Evolutionary conservation across 2,888 invertebrate species (phyloP).

Genomic region (Coleophora flavipennella): DNA sequence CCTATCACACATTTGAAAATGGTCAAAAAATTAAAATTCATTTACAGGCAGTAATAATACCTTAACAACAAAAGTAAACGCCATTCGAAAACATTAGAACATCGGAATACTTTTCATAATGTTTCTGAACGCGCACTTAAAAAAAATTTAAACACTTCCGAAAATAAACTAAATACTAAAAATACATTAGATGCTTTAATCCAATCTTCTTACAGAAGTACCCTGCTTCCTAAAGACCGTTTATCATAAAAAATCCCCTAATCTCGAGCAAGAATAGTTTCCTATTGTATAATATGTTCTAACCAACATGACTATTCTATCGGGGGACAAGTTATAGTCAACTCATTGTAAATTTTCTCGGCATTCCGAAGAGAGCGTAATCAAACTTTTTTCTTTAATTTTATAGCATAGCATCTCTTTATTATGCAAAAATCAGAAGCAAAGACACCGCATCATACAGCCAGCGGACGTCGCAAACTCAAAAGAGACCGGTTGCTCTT

Average conservation of each 20-base stretch:
- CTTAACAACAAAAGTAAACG: constrained; percentile 20
- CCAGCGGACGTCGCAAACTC: constrained; percentile 1
- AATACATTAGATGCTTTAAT: no score
- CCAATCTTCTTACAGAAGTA: no score
- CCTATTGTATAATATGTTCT: no score
- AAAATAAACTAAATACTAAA: not conserved
- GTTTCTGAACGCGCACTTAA: constrained; percentile 5
- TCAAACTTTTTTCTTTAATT: no score
- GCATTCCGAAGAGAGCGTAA: no score
- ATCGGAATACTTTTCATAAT: no score
- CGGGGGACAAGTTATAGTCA: no score
- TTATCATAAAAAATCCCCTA: not conserved
- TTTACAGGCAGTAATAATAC: constrained; percentile 27
- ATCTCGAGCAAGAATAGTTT: no score
- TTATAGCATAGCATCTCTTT: no score
- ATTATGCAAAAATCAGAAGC: not conserved
- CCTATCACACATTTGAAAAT: constrained; percentile 7
- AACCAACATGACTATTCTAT: no score
- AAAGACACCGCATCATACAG: not conserved
- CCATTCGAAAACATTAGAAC: not conserved
- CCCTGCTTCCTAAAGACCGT: not conserved
- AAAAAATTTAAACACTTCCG: not conserved
- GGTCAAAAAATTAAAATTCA: constrained; percentile 19
- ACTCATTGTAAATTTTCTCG: no score
- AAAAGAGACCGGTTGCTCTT: not conserved